phyloP scores from a whole-genome alignment of 2,888 invertebrate genomes.

The Protophormia terraenovae region DNA sequence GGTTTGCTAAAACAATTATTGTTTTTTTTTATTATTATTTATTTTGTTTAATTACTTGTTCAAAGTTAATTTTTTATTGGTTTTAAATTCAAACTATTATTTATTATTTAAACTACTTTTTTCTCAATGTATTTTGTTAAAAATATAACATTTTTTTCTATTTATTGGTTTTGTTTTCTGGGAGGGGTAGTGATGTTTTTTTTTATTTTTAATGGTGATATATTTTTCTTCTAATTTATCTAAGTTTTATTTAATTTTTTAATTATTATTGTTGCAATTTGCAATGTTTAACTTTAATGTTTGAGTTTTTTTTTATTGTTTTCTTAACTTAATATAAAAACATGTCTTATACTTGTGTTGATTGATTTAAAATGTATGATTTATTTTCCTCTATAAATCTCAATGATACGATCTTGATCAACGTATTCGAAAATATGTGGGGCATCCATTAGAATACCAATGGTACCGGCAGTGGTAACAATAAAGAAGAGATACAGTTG shows the following conservation, averaged over 20 bases:
- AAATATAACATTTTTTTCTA: constrained; percentile 35
- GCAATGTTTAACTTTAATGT: constrained; percentile 78
- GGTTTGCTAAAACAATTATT: constrained; percentile 62
- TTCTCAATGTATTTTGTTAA: not conserved
- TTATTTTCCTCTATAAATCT: constrained; percentile 96
- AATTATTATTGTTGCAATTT: constrained; percentile 76
- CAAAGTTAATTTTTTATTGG: not conserved
- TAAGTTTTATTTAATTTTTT: constrained; percentile 24
- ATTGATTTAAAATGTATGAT: constrained; percentile 44
- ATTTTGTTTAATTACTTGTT: not conserved
- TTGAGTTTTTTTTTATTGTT: constrained; percentile 20
- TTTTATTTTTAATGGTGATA: constrained; percentile 23
- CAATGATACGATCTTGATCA: constrained; percentile 97
- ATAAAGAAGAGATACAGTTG: constrained; percentile 98
- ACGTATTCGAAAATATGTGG: constrained; percentile 99
- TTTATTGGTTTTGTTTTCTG: not conserved
- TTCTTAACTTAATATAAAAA: constrained; percentile 37
- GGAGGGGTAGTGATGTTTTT: not conserved
- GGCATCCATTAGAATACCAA: constrained; percentile 98
- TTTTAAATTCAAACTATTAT: constrained; percentile 6
- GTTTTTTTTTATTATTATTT: constrained; percentile 25
- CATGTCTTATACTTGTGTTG: not conserved
- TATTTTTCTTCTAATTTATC: constrained; percentile 6
- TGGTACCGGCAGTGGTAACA: constrained; percentile 96
- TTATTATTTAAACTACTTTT: constrained; percentile 18